These are phyloP conservation scores for Pao palembangensis DNA, from an alignment of 2,113 vertebrate species.

Conservation along the genomic window DNA sequence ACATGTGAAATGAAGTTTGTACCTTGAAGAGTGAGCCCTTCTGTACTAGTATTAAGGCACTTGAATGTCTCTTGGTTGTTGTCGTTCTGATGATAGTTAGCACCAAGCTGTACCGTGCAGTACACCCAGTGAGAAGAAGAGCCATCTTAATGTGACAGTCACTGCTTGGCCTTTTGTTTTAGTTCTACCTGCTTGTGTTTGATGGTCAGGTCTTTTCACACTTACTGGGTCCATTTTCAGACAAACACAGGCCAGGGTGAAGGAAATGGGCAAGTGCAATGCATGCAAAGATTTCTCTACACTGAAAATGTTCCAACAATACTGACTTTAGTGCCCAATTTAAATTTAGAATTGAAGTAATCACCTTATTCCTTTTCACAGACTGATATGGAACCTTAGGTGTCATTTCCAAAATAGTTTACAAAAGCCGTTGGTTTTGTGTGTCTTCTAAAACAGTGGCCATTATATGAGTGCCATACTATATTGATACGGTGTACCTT, in stretches of 20 bases:
- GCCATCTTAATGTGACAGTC: conserved; percentile 63
- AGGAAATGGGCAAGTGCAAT: conserved; percentile 76
- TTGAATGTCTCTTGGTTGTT: conserved; percentile 74
- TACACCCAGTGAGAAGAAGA: conserved; percentile 69
- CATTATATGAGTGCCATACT: conserved; percentile 82
- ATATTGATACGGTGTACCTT: conserved; percentile 81
- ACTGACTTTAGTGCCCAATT: conserved; percentile 64
- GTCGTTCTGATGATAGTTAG: conserved; percentile 71
- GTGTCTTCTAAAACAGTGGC: conserved; percentile 81
- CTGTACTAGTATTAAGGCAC: conserved; percentile 71
- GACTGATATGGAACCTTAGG: conserved; percentile 60
- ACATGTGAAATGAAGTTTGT: conserved; percentile 68
- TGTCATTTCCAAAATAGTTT: conserved; percentile 74
- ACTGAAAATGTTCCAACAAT: conserved; percentile 57
- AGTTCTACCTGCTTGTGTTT: conserved; percentile 55
- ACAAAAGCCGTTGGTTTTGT: conserved; percentile 78
- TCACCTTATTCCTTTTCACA: conserved; percentile 68
- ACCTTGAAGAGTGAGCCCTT: conserved; percentile 65
- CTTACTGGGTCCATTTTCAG: conserved; percentile 56
- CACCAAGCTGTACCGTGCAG: conserved; percentile 76
- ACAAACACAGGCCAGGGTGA: conserved; percentile 61
- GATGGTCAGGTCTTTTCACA: conserved; percentile 30
- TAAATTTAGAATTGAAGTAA: conserved; percentile 65
- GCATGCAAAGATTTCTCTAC: conserved; percentile 76
- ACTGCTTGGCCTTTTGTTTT: conserved; percentile 65